Base-by-base conservation (phyloP, 2,113 vertebrate species). In the Heptranchias perlo region DNA sequence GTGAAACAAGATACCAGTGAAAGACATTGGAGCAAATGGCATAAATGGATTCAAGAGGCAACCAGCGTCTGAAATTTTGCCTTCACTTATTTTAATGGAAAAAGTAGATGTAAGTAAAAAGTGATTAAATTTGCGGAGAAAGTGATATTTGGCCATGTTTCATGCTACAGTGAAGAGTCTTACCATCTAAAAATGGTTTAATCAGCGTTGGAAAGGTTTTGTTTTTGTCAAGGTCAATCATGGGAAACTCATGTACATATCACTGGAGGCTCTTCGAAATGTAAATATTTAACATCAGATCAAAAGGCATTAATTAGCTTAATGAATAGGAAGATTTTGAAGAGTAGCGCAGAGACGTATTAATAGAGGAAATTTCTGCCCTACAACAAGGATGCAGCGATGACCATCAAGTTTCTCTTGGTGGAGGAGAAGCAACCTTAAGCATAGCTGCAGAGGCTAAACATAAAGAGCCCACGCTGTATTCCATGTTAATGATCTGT, bases 251-350 rank as follows among this genome's bases (percentile, higher is more conserved):
- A 82, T 82, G 76, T 82, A 21, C 76, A 76, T 31, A 76, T n/a
- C 49, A 93, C 2, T 62, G 35, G 58, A 62, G 18, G 58, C 35
- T 62, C 58, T 93, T 93, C 54, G 21, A n/a, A 44, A 39, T 93
- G 89, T 93, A 62, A 93, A 62, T 93, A 93, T 93, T 87, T 93
- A 93, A 64, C 58, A 62, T 39, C n/a, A 61, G n/a, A 93, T 93
- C 58, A 62, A 82, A 44, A 3, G n/a, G n/a, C 2, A 82, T 82
- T 82, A 82, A 82, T 82, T n/a, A 82, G 44, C 13, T 4, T 13
- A 82, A 39, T 82, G n/a, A 82, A 82, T 14, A 82, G 76, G n/a
- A 44, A 82, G 44, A 14, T 82, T 82, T 82, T 14, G 39, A 82
- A 82, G 16, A 44, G 14, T 82, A 44, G 58, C 58, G 58, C 58